Conservation (phyloP, 2,888 invertebrate species). For the Drosophila paranaensis region DNA sequence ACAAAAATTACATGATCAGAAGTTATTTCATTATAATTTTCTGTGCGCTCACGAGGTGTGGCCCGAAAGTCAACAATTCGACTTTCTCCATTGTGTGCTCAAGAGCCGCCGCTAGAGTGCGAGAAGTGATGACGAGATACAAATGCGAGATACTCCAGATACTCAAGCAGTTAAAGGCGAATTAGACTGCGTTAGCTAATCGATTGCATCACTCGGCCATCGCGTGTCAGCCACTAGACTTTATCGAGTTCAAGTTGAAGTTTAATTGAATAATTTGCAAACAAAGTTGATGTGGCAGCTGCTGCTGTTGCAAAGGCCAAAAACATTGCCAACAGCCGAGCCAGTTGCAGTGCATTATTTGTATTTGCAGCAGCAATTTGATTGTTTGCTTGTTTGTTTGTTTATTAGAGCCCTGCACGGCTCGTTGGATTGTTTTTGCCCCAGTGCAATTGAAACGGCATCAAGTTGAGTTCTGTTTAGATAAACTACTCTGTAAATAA, state of each 20-base stretch:
- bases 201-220: constrained; percentile 61
- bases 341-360: constrained; percentile 21
- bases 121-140: constrained; percentile 11
- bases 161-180: constrained; percentile 11
- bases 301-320: constrained; percentile 6
- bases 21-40: constrained; percentile 28
- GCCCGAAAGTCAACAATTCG: constrained; percentile 40
- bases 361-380: constrained; percentile 42
- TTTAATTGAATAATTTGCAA: constrained; percentile 72
- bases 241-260: constrained; percentile 69
- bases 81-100: constrained; percentile 47
- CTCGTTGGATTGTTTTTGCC: constrained; percentile 48
- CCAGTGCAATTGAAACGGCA: constrained; percentile 50
- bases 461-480: constrained; percentile 14
- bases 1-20: constrained; percentile 58
- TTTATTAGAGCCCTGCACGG: constrained; percentile 33
- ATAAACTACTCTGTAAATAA: constrained; percentile 10
- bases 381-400: constrained; percentile 30
- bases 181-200: constrained; percentile 48
- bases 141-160: constrained; percentile 14
- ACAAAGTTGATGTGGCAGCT: constrained; percentile 27
- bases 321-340: constrained; percentile 19
- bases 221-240: constrained; percentile 52
- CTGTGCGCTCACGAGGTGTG: constrained; percentile 39
- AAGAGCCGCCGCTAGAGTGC: neutral